Percentiles rank a stretch among this genome's conserved stretches.
Conservation (phyloP, 2,113 vertebrate species). For the Tupaia chinensis region DNA sequence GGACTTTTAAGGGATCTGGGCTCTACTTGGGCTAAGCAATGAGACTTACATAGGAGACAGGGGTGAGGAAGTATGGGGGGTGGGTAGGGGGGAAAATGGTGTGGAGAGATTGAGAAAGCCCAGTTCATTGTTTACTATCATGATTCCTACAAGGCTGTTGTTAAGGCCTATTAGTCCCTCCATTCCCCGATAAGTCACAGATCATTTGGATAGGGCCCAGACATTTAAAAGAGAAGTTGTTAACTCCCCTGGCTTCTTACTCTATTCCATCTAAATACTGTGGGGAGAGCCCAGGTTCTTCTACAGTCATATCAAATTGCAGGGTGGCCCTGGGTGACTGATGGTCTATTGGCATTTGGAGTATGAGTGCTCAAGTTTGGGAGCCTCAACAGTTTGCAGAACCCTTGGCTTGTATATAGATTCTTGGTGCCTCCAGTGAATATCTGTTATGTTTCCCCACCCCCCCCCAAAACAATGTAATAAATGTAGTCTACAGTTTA, state of each 20-base stretch:
- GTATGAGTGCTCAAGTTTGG: neutral
- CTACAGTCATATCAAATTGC: neutral
- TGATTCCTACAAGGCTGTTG: neutral
- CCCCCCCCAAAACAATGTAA: conserved; percentile 45
- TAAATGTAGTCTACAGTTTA: conserved; percentile 57
- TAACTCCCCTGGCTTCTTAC: neutral
- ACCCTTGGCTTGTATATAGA: neutral
- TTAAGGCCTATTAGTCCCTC: neutral
- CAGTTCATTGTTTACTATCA: neutral
- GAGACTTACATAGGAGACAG: neutral
- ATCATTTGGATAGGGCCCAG: conserved; percentile 3
- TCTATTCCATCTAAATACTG: neutral
- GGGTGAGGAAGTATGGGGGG: no score
- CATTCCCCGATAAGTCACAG: neutral
- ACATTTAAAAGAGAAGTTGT: neutral
- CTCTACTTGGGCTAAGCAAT: neutral
- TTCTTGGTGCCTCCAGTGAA: neutral
- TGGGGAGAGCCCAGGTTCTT: neutral
- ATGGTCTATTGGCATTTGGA: neutral
- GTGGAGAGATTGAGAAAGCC: neutral
- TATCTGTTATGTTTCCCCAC: conserved; percentile 42
- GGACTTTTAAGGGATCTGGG: neutral
- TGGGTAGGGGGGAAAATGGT: no score
- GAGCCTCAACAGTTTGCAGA: neutral
- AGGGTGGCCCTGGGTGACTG: neutral